phyloP scores from a whole-genome alignment of 2,797 vertebrate species.

The Galago senegalensis region DNA sequence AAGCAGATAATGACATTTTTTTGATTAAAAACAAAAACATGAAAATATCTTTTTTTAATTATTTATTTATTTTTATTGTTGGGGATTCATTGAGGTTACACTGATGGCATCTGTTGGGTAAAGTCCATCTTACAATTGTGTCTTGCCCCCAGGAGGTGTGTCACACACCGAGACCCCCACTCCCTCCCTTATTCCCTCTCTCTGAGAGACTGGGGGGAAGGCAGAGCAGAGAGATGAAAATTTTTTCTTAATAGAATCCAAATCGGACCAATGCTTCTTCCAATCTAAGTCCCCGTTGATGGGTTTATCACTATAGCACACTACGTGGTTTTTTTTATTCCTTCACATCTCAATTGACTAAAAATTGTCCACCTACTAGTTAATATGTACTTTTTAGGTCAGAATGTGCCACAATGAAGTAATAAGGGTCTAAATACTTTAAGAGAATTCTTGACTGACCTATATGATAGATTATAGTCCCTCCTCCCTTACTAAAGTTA shows the following conservation, averaged over 20 bases:
- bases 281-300: neutral
- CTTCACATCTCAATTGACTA: neutral
- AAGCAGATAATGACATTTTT: conserved; percentile 22
- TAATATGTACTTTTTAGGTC: neutral
- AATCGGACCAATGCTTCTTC: neutral
- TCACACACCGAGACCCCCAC: too few relatives aligned
- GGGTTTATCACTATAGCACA: neutral
- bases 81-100: too few relatives aligned
- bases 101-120: too few relatives aligned
- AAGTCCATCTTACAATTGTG: too few relatives aligned
- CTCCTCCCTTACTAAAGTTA: neutral
- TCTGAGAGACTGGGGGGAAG: too few relatives aligned
- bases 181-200: too few relatives aligned
- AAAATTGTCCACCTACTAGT: neutral
- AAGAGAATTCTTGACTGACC: neutral
- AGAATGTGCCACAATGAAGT: neutral
- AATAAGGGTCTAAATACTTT: neutral
- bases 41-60: neutral
- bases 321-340: neutral
- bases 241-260: conserved; percentile 28
- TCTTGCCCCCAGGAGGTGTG: too few relatives aligned
- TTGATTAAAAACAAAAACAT: neutral
- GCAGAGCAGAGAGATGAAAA: neutral
- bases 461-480: neutral
- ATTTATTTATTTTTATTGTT: too few relatives aligned